phyloP scores from a whole-genome alignment of 2,113 vertebrate species.

The Neolamprologus sp. region DNA sequence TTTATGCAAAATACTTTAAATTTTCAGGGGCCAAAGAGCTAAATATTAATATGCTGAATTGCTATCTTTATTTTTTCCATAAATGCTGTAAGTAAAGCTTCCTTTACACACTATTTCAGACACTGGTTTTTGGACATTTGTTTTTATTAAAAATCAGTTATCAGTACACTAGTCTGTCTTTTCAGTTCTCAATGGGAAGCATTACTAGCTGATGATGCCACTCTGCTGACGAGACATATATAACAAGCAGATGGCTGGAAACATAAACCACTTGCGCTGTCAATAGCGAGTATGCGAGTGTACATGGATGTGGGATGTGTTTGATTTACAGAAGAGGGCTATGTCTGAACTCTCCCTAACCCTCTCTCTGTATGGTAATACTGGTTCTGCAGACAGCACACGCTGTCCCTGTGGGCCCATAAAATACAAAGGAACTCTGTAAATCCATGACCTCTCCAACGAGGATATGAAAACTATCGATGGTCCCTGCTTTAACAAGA shows the following conservation, averaged over 20 bases:
- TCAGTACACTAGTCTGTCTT: not conserved
- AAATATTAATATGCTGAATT: not conserved
- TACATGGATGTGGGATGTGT: slow-evolving; percentile 16
- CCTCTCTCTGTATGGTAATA: slow-evolving; percentile 52
- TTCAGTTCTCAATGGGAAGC: not conserved
- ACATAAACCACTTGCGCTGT: slow-evolving; percentile 53
- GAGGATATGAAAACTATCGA: slow-evolving; percentile 63
- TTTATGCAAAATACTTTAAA: not conserved
- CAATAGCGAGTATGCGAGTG: slow-evolving; percentile 13
- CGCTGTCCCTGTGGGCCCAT: slow-evolving; percentile 39
- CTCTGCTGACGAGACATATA: slow-evolving; percentile 10
- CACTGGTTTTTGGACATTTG: not conserved
- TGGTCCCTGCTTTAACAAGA: slow-evolving; percentile 45
- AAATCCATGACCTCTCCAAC: slow-evolving; percentile 57
- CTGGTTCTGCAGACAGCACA: slow-evolving; percentile 32
- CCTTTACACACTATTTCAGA: not conserved
- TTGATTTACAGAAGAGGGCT: slow-evolving; percentile 57
- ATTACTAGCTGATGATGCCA: slow-evolving; percentile 26
- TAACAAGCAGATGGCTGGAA: slow-evolving; percentile 50
- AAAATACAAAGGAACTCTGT: slow-evolving; percentile 66
- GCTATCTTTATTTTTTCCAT: not conserved
- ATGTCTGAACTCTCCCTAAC: slow-evolving; percentile 64
- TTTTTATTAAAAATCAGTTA: not conserved
- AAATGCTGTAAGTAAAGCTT: not conserved
- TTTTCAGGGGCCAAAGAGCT: not conserved